Conservation (phyloP, 35 echinoderm and acorn worm species). For the Apostichopus californicus region DNA sequence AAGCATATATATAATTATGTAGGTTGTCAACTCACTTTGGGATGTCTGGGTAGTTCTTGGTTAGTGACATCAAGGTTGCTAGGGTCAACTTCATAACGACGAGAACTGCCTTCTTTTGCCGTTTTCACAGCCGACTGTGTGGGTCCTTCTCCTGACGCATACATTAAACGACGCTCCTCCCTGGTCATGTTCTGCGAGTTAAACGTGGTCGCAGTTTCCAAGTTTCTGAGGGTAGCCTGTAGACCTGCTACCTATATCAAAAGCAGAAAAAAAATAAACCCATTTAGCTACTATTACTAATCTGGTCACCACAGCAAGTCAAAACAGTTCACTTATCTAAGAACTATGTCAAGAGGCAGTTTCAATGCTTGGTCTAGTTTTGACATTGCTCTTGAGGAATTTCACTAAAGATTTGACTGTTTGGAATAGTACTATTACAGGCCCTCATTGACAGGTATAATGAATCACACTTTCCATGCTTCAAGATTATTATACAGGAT, state of each 20-base stretch:
- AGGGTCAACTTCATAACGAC: slow-evolving; percentile 38
- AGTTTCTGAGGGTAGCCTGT: slow-evolving; percentile 90
- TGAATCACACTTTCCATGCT: too few species aligned
- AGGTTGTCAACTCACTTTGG: slow-evolving; percentile 62
- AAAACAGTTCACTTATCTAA: too few species aligned
- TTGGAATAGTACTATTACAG: too few species aligned
- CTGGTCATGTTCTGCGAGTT: slow-evolving; percentile 66
- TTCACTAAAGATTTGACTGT: too few species aligned
- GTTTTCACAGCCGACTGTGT: slow-evolving; percentile 74
- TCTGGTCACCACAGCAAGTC: too few species aligned
- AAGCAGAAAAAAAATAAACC: background rate
- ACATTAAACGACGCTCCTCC: slow-evolving; percentile 83
- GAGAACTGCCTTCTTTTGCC: slow-evolving; percentile 64
- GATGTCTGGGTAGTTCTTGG: slow-evolving; percentile 79
- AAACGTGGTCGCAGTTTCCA: slow-evolving; percentile 62
- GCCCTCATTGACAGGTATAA: too few species aligned
- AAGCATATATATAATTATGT: background rate
- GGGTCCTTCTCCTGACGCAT: slow-evolving; percentile 80
- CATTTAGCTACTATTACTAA: too few species aligned
- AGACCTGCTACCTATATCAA: slow-evolving; percentile 82
- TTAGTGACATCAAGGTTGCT: slow-evolving; percentile 78
- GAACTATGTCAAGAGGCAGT: too few species aligned
- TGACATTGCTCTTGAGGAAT: too few species aligned
- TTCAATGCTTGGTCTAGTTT: too few species aligned
- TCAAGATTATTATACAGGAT: too few species aligned